These are phyloP conservation scores for Phania funesta DNA, from an alignment of 2,888 invertebrate species.

Conservation along the genomic window DNA sequence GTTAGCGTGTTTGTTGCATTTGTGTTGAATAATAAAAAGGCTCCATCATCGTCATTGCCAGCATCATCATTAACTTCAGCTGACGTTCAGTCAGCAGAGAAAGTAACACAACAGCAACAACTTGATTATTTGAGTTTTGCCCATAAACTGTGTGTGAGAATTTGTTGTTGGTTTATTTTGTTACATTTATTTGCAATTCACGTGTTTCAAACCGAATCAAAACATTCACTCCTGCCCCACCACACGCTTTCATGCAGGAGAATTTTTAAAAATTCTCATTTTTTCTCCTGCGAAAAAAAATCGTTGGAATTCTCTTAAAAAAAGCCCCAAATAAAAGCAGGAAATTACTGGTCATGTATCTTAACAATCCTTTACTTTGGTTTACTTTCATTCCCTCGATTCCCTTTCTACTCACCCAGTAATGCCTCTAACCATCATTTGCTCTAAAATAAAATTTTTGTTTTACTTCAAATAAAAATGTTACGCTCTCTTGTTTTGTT, in stretches of 20 bases:
- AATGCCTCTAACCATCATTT: background rate
- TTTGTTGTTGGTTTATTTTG: slow-evolving; percentile 43
- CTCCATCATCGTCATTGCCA: slow-evolving; percentile 31
- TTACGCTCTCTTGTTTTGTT: slow-evolving; percentile 34
- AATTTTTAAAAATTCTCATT: slow-evolving; percentile 23
- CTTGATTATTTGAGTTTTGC: slow-evolving; percentile 26
- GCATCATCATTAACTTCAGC: slow-evolving; percentile 9
- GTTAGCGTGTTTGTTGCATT: background rate
- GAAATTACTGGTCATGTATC: slow-evolving; percentile 28
- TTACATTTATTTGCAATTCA: slow-evolving; percentile 65
- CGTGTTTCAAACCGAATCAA: slow-evolving; percentile 59
- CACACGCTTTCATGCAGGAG: background rate
- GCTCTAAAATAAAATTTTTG: background rate
- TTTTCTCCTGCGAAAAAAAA: slow-evolving; percentile 43
- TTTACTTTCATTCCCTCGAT: slow-evolving; percentile 64
- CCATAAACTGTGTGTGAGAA: slow-evolving; percentile 25
- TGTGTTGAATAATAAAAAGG: slow-evolving; percentile 3
- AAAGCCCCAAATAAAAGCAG: too few species aligned
- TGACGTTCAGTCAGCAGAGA: slow-evolving; percentile 11
- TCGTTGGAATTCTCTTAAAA: slow-evolving; percentile 23
- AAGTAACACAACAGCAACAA: slow-evolving; percentile 18
- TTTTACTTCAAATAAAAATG: slow-evolving; percentile 5
- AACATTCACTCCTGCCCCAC: slow-evolving; percentile 24
- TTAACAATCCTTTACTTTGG: slow-evolving; percentile 47
- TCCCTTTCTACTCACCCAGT: slow-evolving; percentile 26